Conservation (phyloP, 2,888 invertebrate species). For the Chironomus riparius region DNA sequence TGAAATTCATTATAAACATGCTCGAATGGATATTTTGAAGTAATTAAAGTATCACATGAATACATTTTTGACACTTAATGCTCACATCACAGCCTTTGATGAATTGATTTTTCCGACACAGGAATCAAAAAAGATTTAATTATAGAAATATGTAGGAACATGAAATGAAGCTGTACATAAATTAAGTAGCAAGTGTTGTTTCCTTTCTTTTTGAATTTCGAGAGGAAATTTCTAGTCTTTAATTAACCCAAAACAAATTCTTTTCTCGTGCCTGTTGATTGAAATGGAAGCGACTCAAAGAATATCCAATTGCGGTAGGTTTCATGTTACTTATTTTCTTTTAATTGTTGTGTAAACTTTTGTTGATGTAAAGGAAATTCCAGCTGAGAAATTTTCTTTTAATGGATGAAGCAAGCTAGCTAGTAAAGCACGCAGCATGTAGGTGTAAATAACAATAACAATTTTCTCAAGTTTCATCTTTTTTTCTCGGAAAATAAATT, state of each 20-base stretch:
- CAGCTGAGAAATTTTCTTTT: background rate
- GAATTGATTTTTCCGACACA: background rate
- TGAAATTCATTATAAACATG: background rate
- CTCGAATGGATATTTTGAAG: background rate
- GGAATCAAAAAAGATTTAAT: background rate
- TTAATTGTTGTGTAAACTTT: background rate
- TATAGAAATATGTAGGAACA: background rate
- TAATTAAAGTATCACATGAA: background rate
- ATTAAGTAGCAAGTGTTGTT: background rate
- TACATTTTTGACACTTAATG: background rate
- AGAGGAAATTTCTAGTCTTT: background rate
- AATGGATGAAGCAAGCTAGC: no score
- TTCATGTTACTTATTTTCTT: background rate
- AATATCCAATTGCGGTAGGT: slow-evolving; percentile 23
- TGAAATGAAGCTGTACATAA: background rate
- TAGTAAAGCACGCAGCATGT: background rate
- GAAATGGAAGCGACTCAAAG: background rate
- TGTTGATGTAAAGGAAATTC: background rate
- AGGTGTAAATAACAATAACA: background rate
- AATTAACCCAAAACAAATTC: slow-evolving; percentile 1
- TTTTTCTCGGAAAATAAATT: no score
- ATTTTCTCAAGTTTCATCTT: background rate
- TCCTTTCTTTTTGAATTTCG: background rate
- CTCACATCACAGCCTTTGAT: background rate
- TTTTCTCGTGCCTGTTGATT: background rate